phyloP scores from a whole-genome alignment of 2,113 vertebrate species.

The Natator depressus region DNA sequence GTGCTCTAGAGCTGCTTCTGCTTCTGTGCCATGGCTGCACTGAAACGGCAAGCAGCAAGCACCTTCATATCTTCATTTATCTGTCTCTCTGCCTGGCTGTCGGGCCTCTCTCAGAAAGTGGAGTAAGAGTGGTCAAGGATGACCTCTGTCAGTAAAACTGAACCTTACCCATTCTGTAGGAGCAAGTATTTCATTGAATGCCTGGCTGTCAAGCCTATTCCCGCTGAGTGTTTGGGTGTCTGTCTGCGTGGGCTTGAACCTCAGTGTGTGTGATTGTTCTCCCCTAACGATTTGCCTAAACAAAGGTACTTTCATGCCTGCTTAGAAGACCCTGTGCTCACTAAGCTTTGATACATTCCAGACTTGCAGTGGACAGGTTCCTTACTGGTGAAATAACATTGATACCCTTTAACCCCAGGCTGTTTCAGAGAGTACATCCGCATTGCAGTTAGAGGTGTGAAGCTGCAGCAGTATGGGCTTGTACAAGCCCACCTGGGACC shows the following conservation, averaged over 20 bases:
- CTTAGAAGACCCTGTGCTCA: background rate
- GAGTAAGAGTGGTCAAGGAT: background rate
- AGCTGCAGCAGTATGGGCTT: too few relatives aligned
- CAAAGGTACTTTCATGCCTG: constrained; percentile 46
- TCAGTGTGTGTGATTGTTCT: background rate
- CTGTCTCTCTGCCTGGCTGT: background rate
- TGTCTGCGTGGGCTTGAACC: background rate
- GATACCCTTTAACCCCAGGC: constrained; percentile 55
- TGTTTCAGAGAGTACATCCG: background rate
- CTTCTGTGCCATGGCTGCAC: background rate
- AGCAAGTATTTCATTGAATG: accelerated
- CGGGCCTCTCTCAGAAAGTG: too few relatives aligned
- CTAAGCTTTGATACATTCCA: constrained; percentile 14
- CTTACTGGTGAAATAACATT: constrained; percentile 9
- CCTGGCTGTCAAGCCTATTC: background rate
- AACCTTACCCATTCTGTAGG: background rate
- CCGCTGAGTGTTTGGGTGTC: accelerated
- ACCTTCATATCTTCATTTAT: background rate
- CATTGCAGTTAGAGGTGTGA: too few relatives aligned
- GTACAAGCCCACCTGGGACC: too few relatives aligned
- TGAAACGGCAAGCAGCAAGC: background rate
- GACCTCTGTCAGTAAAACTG: background rate
- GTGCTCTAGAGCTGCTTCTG: background rate
- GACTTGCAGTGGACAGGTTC: background rate
- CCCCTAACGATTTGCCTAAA: background rate